These are phyloP conservation scores for Aspidoscelis tigris DNA, from an alignment of 2,113 vertebrate species.

Conservation along the genomic window DNA sequence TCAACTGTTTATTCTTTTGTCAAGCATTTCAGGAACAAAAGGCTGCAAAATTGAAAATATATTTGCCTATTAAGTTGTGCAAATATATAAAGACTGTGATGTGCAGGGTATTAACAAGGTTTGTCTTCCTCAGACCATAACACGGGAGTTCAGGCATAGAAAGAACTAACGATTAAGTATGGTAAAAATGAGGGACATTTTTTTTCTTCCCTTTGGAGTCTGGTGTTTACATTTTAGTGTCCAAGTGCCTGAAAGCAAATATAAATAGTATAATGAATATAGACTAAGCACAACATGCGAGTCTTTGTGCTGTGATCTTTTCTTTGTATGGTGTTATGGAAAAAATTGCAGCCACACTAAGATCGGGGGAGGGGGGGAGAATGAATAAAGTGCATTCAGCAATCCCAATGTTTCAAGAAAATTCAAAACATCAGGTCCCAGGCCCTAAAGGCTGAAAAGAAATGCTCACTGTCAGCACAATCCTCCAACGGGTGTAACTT, in stretches of 20 bases:
- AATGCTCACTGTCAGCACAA: neutral
- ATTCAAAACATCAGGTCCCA: slow-evolving; percentile 12
- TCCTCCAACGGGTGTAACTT: neutral
- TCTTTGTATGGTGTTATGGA: slow-evolving; percentile 4
- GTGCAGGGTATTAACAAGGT: neutral
- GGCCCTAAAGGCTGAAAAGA: neutral
- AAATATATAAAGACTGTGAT: neutral
- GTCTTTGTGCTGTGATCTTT: neutral
- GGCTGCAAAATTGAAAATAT: too few species aligned
- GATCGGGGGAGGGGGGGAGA: neutral
- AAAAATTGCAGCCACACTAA: neutral
- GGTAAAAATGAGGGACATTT: neutral
- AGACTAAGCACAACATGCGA: neutral
- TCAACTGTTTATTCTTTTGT: too few species aligned
- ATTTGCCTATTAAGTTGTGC: too few species aligned
- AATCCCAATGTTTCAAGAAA: neutral
- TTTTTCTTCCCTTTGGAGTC: neutral
- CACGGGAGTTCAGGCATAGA: neutral
- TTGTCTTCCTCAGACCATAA: neutral
- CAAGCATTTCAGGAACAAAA: neutral
- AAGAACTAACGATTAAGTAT: neutral
- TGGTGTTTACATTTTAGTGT: neutral
- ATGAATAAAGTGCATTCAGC: neutral
- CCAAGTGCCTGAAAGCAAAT: slow-evolving; percentile 2
- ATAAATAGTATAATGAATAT: neutral